phyloP scores from a whole-genome alignment of 2,888 invertebrate genomes.

The Drosophila formosana region DNA sequence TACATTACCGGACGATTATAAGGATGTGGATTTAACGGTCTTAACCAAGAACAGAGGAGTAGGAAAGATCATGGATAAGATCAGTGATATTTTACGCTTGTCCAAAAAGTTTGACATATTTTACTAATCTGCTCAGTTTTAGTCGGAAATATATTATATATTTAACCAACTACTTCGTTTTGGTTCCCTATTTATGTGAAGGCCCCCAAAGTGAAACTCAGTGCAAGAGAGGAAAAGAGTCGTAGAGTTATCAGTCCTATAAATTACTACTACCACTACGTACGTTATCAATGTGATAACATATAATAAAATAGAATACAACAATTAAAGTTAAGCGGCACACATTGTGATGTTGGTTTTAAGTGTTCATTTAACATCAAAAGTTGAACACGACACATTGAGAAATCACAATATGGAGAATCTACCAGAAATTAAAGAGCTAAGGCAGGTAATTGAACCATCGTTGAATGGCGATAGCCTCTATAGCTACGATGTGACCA shows the following conservation, averaged over 20 bases:
- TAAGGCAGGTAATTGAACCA: constrained; percentile 44
- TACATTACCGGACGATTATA: constrained; percentile 85
- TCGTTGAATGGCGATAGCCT: constrained; percentile 34
- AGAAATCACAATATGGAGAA: constrained; percentile 15
- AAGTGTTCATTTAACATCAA: constrained; percentile 4
- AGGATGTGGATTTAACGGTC: constrained; percentile 84
- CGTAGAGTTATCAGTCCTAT: constrained; percentile 4
- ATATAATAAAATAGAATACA: neutral
- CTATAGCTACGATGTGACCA: constrained; percentile 24
- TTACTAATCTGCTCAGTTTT: constrained; percentile 34
- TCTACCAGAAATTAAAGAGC: constrained; percentile 44
- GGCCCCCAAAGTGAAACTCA: neutral
- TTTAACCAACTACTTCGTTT: neutral
- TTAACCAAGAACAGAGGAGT: constrained; percentile 70
- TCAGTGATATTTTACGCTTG: constrained; percentile 68
- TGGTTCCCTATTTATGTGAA: neutral
- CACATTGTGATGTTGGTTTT: neutral
- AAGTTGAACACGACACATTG: neutral
- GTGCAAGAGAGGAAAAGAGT: neutral
- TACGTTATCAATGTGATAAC: constrained; percentile 37
- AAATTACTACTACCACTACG: neutral
- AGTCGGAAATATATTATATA: constrained; percentile 1
- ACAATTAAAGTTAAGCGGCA: neutral
- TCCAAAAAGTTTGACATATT: constrained; percentile 77
- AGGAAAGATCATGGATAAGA: constrained; percentile 58